Evolutionary conservation across 2,113 vertebrate genomes (phyloP).

Genomic region (Aldabrachelys gigantea): DNA sequence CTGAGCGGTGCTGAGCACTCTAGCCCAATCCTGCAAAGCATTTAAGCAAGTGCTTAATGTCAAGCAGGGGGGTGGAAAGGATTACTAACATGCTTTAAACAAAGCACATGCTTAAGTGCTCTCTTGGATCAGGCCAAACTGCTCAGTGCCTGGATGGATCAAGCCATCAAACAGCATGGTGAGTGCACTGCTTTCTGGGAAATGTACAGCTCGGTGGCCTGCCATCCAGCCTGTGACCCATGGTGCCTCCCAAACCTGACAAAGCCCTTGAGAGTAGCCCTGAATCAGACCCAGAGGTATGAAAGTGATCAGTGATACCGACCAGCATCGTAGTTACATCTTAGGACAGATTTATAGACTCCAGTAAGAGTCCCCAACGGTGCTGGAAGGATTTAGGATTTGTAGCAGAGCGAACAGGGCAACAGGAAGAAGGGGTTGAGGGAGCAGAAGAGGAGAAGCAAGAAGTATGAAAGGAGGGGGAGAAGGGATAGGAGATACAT

Average conservation of each 20-base stretch:
- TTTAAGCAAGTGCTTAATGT: background rate
- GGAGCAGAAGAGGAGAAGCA: background rate
- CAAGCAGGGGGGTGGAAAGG: background rate
- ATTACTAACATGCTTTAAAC: background rate
- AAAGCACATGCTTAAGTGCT: background rate
- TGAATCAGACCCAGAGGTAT: background rate
- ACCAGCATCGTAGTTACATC: background rate
- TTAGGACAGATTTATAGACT: background rate
- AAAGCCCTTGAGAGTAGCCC: background rate
- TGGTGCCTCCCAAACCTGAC: too few species aligned
- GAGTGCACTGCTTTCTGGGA: background rate
- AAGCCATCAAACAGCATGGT: background rate
- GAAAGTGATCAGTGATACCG: background rate
- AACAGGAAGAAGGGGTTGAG: accelerated
- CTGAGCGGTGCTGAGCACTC: background rate
- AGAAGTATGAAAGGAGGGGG: background rate
- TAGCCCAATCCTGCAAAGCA: background rate
- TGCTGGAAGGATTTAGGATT: background rate
- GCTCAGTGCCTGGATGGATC: background rate
- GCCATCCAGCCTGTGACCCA: background rate
- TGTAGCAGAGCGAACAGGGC: background rate
- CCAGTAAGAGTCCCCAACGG: background rate
- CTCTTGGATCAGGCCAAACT: background rate
- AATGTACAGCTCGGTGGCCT: background rate
- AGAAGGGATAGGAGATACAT: background rate